Evolutionary conservation across 2,888 invertebrate species (phyloP), one percentile per base, ranked within the genome.

Genomic region (Aphrophora alni): DNA sequence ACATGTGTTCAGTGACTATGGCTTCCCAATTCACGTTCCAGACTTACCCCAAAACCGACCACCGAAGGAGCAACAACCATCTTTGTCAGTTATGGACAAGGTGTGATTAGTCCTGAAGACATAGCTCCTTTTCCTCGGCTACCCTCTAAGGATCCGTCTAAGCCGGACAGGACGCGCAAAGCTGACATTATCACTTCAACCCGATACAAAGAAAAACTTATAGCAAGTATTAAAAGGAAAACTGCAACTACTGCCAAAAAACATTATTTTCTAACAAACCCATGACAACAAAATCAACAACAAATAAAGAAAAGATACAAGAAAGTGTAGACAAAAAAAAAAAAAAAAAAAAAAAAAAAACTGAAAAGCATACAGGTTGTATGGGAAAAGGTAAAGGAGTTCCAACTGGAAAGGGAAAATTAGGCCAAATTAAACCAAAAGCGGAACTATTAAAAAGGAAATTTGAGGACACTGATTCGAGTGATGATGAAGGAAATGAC

Each of bases 1-100:
- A 83, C 83, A 84, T 82, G 83, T 82, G 81, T 85, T 85, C 79
- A 77, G 59, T 77, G 69, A 77, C 68, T 71, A 59, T 10, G 77
- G 74, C 77, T 77, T 77, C n/a, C 69, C 69, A 7, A 69, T 69
- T 21, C 69, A 69, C 21, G 2, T 1, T 26, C 24, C 4, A 69
- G 69, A 69, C 10, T 69, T 21, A 7, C 69, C 26, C n/a, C 26
- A 69, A 14, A 69, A 69, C 21, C 25, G 4, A 14, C 69, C 69
- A 10, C n/a, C n/a, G 14, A 21, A 69, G n/a, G 24, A 69, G n/a
- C 24, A 14, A 21, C 69, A 1, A 69, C n/a, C 69, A 5, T 10
- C 26, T 17, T n/a, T n/a, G n/a, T n/a, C n/a, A 69, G 69, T 69
- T 69, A 5, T 69, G 26, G 69, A 21, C 25, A 69, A 69, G 24